Evolutionary conservation across 2,113 vertebrate genomes (phyloP).

Genomic region (Gymnogyps californianus): DNA sequence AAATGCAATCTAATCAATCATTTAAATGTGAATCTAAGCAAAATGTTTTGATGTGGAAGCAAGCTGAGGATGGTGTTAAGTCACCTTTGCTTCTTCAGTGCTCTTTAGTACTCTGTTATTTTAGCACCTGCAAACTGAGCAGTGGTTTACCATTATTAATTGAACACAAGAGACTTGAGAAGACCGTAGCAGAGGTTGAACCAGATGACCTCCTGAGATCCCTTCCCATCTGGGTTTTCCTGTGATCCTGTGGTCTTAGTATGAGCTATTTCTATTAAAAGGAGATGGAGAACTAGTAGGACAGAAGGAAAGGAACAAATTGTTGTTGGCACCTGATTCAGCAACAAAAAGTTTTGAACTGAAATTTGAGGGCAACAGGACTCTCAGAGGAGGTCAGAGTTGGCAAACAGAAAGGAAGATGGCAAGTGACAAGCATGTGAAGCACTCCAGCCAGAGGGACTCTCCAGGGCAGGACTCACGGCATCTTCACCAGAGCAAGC

Average conservation of each 20-base stretch:
- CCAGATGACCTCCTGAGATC: background rate
- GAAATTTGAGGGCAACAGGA: background rate
- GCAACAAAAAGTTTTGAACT: background rate
- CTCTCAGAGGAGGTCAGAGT: background rate
- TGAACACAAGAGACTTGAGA: background rate
- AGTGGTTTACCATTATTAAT: background rate
- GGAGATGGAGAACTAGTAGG: background rate
- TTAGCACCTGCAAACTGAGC: background rate
- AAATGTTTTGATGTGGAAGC: background rate
- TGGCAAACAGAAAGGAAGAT: background rate
- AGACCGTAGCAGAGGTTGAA: background rate
- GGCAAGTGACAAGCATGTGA: background rate
- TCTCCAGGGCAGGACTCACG: background rate
- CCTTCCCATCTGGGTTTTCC: background rate
- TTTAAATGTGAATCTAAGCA: background rate
- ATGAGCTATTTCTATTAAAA: background rate
- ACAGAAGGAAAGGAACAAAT: background rate
- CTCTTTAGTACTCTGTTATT: background rate
- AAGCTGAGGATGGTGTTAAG: background rate
- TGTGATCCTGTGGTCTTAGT: background rate
- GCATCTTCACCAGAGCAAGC: background rate
- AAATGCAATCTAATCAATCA: background rate
- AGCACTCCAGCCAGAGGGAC: accelerated
- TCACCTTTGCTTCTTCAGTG: background rate
- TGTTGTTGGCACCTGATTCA: background rate